A percentile compares a stretch with the other conserved stretches of the same genome.
Conservation (phyloP, 2,113 vertebrate genomes). For the Cyanoderma ruficeps region DNA sequence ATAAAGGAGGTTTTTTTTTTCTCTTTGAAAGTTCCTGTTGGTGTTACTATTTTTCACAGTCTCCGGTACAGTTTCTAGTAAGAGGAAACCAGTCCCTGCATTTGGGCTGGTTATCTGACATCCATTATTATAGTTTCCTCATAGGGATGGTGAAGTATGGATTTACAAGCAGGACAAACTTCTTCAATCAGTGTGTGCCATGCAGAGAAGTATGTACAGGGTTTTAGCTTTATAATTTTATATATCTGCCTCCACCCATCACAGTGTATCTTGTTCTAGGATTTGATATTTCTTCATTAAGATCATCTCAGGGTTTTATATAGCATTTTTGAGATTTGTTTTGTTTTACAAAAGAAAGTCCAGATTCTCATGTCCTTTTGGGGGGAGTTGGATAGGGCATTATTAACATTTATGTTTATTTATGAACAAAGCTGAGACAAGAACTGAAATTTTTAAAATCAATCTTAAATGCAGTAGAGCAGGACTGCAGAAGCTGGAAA, state of each 20-base stretch:
- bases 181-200: not conserved
- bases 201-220: not conserved
- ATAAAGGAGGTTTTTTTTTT: not conserved
- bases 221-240: not conserved
- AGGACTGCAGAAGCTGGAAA: not conserved
- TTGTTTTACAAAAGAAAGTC: not conserved
- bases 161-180: not conserved
- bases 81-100: no score
- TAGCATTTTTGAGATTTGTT: not conserved
- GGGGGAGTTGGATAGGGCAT: accelerated
- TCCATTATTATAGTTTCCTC: not conserved
- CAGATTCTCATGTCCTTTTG: not conserved
- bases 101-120: not conserved
- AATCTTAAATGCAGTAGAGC: not conserved
- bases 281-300: not conserved
- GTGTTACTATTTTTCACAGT: not conserved
- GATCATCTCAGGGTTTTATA: not conserved
- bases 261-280: not conserved
- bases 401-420: not conserved
- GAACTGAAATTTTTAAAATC: not conserved
- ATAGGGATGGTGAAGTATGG: not conserved
- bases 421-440: not conserved
- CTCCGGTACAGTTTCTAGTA: not conserved
- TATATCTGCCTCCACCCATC: not conserved
- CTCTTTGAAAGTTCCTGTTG: not conserved